Percentiles rank a stretch among this genome's conserved stretches.
These are phyloP conservation scores for Amblyraja radiata DNA, from an alignment of 2,797 vertebrate species.

Conservation along the genomic window DNA sequence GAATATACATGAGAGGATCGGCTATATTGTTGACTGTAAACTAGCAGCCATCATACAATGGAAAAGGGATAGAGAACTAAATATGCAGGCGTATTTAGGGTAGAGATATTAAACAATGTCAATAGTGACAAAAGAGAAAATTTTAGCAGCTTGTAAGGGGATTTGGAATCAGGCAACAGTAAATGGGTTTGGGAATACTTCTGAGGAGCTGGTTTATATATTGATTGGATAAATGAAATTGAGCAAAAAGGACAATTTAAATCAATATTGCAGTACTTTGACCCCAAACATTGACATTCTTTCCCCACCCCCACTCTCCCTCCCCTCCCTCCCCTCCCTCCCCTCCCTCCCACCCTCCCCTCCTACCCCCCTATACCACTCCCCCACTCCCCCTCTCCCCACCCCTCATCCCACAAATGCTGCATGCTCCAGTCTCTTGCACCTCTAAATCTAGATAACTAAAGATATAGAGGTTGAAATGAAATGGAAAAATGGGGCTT, in stretches of 20 bases:
- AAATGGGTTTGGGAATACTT: neutral
- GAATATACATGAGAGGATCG: neutral
- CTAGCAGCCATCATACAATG: neutral
- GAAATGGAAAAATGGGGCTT: too few species aligned
- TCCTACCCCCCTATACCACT: too few species aligned
- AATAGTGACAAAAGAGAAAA: neutral
- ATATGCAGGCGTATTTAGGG: neutral
- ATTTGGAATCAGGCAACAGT: neutral
- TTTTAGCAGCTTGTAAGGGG: neutral
- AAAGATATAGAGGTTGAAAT: neutral
- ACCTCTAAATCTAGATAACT: too few species aligned
- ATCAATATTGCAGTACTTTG: neutral
- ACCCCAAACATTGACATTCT: too few species aligned
- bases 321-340: too few species aligned
- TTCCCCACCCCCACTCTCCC: too few species aligned
- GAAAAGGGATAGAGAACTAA: neutral
- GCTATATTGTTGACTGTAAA: neutral
- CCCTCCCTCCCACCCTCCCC: too few species aligned
- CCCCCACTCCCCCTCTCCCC: too few species aligned
- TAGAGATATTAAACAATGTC: neutral
- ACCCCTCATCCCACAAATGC: too few species aligned
- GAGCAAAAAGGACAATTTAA: neutral
- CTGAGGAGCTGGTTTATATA: neutral
- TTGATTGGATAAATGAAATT: neutral
- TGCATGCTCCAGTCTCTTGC: too few species aligned